These are phyloP conservation scores for Willisornis vidua DNA, from an alignment of 2,113 vertebrate species.

Conservation along the genomic window DNA sequence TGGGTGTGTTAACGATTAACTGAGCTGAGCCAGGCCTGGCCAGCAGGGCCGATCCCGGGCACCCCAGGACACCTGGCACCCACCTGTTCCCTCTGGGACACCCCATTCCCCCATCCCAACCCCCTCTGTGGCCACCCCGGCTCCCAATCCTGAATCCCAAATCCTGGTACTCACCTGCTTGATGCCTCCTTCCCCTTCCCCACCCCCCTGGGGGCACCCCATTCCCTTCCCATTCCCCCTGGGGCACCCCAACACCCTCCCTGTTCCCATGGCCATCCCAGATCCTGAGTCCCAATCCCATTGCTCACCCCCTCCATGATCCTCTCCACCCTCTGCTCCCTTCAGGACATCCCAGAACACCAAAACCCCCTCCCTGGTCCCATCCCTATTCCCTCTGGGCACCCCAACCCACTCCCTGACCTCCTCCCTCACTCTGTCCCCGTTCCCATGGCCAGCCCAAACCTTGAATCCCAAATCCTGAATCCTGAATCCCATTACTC, in stretches of 20 bases:
- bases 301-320: background rate
- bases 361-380: background rate
- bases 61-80: background rate
- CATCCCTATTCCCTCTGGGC: background rate
- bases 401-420: no score
- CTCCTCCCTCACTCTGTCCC: background rate
- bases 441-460: background rate
- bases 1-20: background rate
- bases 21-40: background rate
- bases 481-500: background rate
- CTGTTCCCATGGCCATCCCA: background rate
- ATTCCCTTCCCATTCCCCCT: background rate
- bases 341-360: background rate
- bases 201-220: background rate
- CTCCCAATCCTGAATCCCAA: background rate
- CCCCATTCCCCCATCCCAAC: background rate
- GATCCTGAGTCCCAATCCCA: background rate
- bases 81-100: background rate
- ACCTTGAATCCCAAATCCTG: background rate
- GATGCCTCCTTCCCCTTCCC: background rate
- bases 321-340: background rate
- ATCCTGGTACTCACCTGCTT: background rate
- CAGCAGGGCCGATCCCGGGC: background rate
- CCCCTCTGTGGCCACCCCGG: background rate
- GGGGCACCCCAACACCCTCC: background rate